Evolutionary conservation across 2,888 invertebrate genomes (phyloP).

Genomic region (Steinernema scapterisci): DNA sequence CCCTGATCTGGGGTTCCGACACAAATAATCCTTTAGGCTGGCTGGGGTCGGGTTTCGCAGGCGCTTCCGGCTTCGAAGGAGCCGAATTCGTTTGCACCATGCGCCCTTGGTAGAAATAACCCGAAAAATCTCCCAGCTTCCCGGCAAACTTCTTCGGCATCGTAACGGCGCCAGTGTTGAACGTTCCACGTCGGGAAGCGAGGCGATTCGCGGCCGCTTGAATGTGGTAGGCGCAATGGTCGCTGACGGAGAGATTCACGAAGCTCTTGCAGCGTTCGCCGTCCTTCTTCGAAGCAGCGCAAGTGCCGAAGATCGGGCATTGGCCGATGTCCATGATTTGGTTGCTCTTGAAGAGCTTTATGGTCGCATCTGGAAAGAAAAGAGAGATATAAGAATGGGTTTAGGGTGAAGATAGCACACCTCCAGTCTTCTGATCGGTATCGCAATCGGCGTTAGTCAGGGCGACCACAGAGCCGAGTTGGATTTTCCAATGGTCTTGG

Average conservation of each 20-base stretch:
- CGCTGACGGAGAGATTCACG: constrained; percentile 55
- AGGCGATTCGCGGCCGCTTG: constrained; percentile 39
- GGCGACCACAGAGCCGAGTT: constrained; percentile 43
- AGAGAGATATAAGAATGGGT: not conserved
- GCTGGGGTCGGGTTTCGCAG: not conserved
- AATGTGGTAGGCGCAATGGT: constrained; percentile 61
- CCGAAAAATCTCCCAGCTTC: constrained; percentile 22
- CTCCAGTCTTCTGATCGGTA: constrained; percentile 12
- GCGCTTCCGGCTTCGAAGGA: not conserved
- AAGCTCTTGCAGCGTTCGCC: constrained; percentile 54
- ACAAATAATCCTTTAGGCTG: constrained; percentile 15
- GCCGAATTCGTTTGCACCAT: not conserved
- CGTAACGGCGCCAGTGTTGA: not conserved
- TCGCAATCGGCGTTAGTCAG: constrained; percentile 38
- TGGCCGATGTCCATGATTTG: constrained; percentile 62
- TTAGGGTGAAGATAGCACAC: too few species aligned
- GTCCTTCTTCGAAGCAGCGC: constrained; percentile 54
- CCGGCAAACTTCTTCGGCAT: constrained; percentile 1
- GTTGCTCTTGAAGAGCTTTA: constrained; percentile 55
- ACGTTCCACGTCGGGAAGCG: constrained; percentile 30
- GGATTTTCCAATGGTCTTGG: constrained; percentile 63
- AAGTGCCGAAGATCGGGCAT: constrained; percentile 57
- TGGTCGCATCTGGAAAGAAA: constrained; percentile 44
- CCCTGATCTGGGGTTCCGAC: constrained; percentile 8
- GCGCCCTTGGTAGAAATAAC: not conserved